Conservation (phyloP, 1,140 invertebrate genomes). For the Micrasema minimum region DNA sequence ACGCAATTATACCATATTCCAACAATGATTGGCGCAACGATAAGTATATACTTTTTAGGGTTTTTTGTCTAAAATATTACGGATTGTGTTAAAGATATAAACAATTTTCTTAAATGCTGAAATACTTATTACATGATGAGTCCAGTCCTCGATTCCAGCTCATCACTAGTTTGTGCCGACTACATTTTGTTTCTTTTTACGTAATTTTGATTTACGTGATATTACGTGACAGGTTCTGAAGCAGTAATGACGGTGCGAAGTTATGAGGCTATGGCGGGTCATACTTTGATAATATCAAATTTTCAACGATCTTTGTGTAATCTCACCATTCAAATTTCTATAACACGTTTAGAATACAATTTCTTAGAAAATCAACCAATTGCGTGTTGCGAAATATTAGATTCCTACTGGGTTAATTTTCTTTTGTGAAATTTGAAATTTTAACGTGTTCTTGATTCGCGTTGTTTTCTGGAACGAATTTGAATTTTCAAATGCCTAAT, state of each 20-base stretch:
- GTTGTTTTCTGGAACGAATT: not conserved
- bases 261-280: not conserved
- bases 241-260: not conserved
- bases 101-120: too few species aligned
- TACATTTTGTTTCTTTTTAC: too few species aligned
- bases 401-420: slow-evolving; percentile 26
- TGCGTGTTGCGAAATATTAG: slow-evolving; percentile 39
- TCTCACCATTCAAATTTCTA: slow-evolving; percentile 23
- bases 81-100: too few species aligned
- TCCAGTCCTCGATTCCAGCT: too few species aligned
- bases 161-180: too few species aligned
- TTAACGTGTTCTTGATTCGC: slow-evolving; percentile 7
- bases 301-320: slow-evolving; percentile 28
- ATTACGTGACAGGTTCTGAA: not conserved
- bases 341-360: slow-evolving; percentile 15
- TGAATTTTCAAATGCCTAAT: not conserved
- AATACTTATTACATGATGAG: too few species aligned
- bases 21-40: too few species aligned
- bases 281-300: not conserved
- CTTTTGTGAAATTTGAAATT: slow-evolving; percentile 35
- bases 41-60: too few species aligned
- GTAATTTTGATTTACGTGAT: not conserved
- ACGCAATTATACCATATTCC: too few species aligned
- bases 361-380: slow-evolving; percentile 26
- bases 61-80: too few species aligned